Base-by-base conservation (phyloP, 2,797 vertebrate species). In the Botia almorhae region DNA sequence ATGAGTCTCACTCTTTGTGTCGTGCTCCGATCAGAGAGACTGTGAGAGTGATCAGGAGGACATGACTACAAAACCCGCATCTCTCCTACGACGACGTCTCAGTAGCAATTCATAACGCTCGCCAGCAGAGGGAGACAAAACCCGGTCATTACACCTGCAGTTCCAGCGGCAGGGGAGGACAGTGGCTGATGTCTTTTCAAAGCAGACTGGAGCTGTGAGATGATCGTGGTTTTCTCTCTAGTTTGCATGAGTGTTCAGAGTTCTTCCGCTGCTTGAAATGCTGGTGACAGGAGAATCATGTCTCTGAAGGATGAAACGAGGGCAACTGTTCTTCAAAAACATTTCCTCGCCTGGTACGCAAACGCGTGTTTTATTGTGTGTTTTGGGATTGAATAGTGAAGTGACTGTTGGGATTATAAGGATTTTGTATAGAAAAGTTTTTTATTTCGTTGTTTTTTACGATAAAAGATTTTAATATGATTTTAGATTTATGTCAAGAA, bases 41-140 rank as follows among this genome's bases (percentile, higher is more conserved):
- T 95, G 95, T 56, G 95, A 96, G 87, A 96, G 95, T 0, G 95
- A 97, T 76, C 89, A 89, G 13, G 93, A 96, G 76, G 93, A 94
- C 61, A 82, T 81, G 0, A 86, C 89, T 8, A 89, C 79, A 82
- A 92, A 90, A 19, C 92, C 90, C 0, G 72, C 55, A 0, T 88
- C 89, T 0, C 84, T 93, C 58, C 80, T 92, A 68, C 89, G 90
- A 12, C 85, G 91, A 23, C 89, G 92, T 60, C 89, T 92, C 29
- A 94, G 91, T 88, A 94, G 92, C 91, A 93, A 84, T 78, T 95
- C 92, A 14, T 96, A 91, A 71, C 70, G 19, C 29, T 46, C 8
- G 48, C 48, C 55, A 53, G 43, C 48, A 68, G 56, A 50, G 56
- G 77, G 63, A 58, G 63, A 58, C 55, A 17, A 26, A 26, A 26